Conservation (phyloP, 2,888 invertebrate species). For the Junonia oenone region DNA sequence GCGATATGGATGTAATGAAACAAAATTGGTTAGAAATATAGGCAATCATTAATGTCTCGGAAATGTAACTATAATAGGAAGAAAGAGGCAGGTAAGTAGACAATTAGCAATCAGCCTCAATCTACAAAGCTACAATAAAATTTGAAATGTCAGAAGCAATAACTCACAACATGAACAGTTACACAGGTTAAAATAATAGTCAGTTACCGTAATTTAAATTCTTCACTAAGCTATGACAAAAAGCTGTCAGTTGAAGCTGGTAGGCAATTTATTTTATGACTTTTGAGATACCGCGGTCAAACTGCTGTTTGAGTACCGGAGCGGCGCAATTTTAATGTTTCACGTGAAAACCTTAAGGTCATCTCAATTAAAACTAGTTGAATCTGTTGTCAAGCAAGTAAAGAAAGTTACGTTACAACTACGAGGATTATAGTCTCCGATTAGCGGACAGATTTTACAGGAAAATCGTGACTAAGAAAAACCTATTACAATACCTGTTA, state of each 20-base stretch:
- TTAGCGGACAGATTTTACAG: slow-evolving; percentile 6
- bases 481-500: not conserved
- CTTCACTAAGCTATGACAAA: slow-evolving; percentile 19
- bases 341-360: slow-evolving; percentile 22
- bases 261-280: slow-evolving; percentile 26
- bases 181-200: slow-evolving; percentile 18
- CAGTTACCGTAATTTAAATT: slow-evolving; percentile 18
- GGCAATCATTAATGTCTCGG: not conserved
- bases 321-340: slow-evolving; percentile 25
- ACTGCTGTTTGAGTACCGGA: slow-evolving; percentile 13
- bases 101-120: not conserved
- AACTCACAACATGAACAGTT: slow-evolving; percentile 11
- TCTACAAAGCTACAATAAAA: not conserved
- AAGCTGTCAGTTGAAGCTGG: slow-evolving; percentile 17
- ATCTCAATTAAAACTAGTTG: slow-evolving; percentile 25
- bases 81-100: not conserved
- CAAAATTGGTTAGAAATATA: not conserved
- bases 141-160: not conserved
- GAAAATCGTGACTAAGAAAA: slow-evolving; percentile 11
- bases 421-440: not conserved
- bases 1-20: not conserved
- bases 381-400: slow-evolving; percentile 16
- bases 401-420: slow-evolving; percentile 11
- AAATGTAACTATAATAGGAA: not conserved
- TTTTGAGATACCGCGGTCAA: slow-evolving; percentile 15